Conservation (phyloP, 2,888 invertebrate genomes). For the Calameuta pallipes region DNA sequence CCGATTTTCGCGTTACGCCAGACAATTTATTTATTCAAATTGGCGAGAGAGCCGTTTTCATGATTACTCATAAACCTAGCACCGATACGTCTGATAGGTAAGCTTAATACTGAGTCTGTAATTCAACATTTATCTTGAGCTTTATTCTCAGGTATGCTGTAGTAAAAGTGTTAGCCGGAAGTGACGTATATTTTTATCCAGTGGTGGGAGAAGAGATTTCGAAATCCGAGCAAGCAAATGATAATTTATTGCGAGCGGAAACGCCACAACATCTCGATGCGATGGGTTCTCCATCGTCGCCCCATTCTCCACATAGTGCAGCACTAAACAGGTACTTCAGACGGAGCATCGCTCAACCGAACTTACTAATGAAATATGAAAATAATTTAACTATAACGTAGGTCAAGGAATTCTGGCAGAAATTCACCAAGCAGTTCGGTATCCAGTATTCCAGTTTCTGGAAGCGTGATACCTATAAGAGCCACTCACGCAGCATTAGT, state of each 20-base stretch:
- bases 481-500: slow-evolving; percentile 70
- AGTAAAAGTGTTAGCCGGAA: slow-evolving; percentile 43
- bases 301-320: slow-evolving; percentile 55
- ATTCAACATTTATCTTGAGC: too few relatives aligned
- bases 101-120: background rate
- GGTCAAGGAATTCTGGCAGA: slow-evolving; percentile 48
- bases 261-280: slow-evolving; percentile 49
- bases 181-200: slow-evolving; percentile 43
- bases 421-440: slow-evolving; percentile 58
- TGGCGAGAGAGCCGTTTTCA: slow-evolving; percentile 41
- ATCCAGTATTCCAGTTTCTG: slow-evolving; percentile 51
- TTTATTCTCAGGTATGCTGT: slow-evolving; percentile 35
- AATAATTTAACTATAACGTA: background rate
- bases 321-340: slow-evolving; percentile 47
- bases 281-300: slow-evolving; percentile 54
- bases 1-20: slow-evolving; percentile 47
- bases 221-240: slow-evolving; percentile 35
- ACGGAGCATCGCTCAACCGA: background rate
- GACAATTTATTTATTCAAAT: slow-evolving; percentile 41
- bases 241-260: slow-evolving; percentile 49
- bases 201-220: slow-evolving; percentile 39
- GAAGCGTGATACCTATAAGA: slow-evolving; percentile 67
- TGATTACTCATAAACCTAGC: slow-evolving; percentile 44
- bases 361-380: too few relatives aligned
- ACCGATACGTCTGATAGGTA: slow-evolving; percentile 40